Base-by-base conservation (phyloP, 2,888 invertebrate species). In the Phortica okadai region DNA sequence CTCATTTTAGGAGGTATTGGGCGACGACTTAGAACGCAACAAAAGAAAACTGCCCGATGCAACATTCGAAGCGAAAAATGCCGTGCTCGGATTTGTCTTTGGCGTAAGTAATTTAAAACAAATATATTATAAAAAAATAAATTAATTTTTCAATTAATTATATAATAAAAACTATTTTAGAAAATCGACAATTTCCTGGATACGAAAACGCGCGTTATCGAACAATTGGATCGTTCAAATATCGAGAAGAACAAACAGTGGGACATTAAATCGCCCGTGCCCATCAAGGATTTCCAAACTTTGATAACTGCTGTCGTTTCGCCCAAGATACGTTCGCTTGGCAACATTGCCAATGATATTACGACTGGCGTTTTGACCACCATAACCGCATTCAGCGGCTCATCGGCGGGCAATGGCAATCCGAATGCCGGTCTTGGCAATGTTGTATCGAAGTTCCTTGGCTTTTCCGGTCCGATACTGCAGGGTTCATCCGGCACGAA, bases 171-270 rank as follows among this genome's bases (percentile, higher is more conserved):
- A 16, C 59, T 81, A 93, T 76, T 81, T 56, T 80, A 96, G 96
- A 96, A 96, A 95, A 93, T 96, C 92, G 96, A 96, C 92, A 94
- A 95, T 80, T 93, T 96, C 91, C 93, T 96, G 92, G 96, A 96
- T 88, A 94, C 95, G 73, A 96, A 96, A 92, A 96, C 96, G 58
- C 93, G 93, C 50, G 93, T 95, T 84, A 93, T 96, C 78, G 93
- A 93, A 75, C 93, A 94, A 73, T 91, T 96, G 89, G 96, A 96
- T 91, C 93, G 93, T 74, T 91, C 94, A 82, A 96, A 96, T 91
- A 94, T 95, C 83, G 95, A 93, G 85, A 94, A 96, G 91, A 96
- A 96, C 91, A 94, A 93, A 81, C 94, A 94, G 85, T 95, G 94
- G 89, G 94, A 95, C 70, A 96, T 96, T 87, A 94, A 94, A 85